Evolutionary conservation across 2,797 vertebrate genomes (phyloP).

Genomic region (Ispidina lecontei): DNA sequence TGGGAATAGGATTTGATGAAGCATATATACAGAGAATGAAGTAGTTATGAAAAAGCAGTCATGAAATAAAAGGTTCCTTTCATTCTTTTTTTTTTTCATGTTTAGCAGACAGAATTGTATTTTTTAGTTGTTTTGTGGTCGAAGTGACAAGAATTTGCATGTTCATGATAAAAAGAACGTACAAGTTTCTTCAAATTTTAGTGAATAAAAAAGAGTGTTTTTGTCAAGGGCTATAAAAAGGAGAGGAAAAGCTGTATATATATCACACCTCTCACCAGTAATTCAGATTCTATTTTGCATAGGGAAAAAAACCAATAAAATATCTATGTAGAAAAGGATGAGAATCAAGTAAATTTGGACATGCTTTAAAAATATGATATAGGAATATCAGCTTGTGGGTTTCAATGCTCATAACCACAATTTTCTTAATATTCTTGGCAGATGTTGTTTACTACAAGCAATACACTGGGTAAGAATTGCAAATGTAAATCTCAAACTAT

Average conservation of each 20-base stretch:
- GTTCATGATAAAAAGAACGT: neutral
- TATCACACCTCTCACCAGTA: neutral
- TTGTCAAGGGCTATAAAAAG: neutral
- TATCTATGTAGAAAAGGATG: neutral
- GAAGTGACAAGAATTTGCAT: neutral
- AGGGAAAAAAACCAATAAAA: neutral
- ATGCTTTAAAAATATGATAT: neutral
- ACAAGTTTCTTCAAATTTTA: neutral
- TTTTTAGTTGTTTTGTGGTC: neutral
- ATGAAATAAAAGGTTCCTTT: neutral
- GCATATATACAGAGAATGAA: neutral
- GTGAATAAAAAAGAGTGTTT: neutral
- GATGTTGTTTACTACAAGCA: neutral
- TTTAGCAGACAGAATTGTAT: neutral
- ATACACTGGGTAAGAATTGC: neutral
- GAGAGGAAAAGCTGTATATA: neutral
- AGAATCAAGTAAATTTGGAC: neutral
- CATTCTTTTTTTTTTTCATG: neutral
- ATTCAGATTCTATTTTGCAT: neutral
- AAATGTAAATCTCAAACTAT: neutral
- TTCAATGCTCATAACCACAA: neutral
- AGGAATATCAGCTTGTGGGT: neutral
- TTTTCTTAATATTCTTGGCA: neutral
- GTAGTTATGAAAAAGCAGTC: neutral
- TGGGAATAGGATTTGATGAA: constrained; percentile 3